These are phyloP conservation scores for Danio tinwini DNA, from an alignment of 2,797 vertebrate species.

Conservation along the genomic window DNA sequence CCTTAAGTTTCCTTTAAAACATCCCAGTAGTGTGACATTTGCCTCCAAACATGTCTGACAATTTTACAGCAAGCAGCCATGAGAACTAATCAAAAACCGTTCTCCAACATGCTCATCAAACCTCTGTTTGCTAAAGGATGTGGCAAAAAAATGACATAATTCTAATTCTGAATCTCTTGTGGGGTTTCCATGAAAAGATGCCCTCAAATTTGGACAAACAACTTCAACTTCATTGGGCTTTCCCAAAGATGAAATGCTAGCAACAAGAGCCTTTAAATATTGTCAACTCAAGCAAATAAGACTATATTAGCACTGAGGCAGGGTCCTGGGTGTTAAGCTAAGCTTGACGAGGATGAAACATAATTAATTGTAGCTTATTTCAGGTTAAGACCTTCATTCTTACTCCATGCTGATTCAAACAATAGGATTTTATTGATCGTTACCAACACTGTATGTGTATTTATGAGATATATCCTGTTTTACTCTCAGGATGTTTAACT, in stretches of 20 bases:
- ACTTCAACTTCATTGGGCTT: slow-evolving; percentile 22
- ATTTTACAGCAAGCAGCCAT: background rate
- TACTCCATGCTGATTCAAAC: background rate
- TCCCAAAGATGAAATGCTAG: slow-evolving; percentile 4
- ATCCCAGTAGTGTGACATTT: background rate
- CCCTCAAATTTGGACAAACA: background rate
- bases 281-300: background rate
- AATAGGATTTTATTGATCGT: background rate
- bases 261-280: background rate
- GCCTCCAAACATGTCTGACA: background rate
- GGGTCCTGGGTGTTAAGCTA: slow-evolving; percentile 20
- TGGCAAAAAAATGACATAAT: slow-evolving; percentile 20
- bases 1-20: background rate
- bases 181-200: slow-evolving; percentile 47
- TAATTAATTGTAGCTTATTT: slow-evolving; percentile 24
- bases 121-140: slow-evolving; percentile 20
- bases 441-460: slow-evolving; percentile 10
- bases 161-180: slow-evolving; percentile 39
- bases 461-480: slow-evolving; percentile 37
- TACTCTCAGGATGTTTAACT: slow-evolving; percentile 81
- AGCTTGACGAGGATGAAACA: slow-evolving; percentile 20
- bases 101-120: slow-evolving; percentile 8
- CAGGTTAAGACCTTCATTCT: background rate
- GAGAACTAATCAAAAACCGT: slow-evolving; percentile 13
- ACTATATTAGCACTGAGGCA: background rate